Evolutionary conservation across 2,797 vertebrate species (phyloP).

Genomic region (Moxostoma hubbsi): DNA sequence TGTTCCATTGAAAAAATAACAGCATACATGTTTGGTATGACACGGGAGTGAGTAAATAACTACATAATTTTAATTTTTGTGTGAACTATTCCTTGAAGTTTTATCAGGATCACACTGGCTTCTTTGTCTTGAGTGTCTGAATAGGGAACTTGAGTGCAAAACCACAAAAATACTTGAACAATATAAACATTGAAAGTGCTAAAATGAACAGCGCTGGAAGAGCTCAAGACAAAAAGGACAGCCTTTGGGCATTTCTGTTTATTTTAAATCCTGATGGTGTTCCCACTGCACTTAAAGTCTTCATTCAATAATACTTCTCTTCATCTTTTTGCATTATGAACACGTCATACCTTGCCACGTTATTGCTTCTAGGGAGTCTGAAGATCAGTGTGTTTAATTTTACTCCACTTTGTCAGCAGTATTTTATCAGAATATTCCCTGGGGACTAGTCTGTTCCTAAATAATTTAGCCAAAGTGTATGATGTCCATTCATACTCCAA

Average conservation of each 20-base stretch:
- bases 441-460: constrained; percentile 17
- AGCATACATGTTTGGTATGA: no score
- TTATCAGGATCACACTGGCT: constrained; percentile 12
- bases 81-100: neutral
- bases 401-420: neutral
- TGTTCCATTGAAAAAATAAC: no score
- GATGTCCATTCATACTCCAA: neutral
- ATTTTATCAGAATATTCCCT: constrained; percentile 26
- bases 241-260: constrained; percentile 10
- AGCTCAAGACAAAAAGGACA: constrained; percentile 11
- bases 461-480: neutral
- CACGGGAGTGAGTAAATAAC: no score
- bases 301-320: constrained; percentile 32
- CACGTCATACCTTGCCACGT: constrained; percentile 7
- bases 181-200: constrained; percentile 46
- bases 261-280: constrained; percentile 25
- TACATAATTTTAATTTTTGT: no score
- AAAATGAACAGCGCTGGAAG: constrained; percentile 10
- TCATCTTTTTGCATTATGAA: constrained; percentile 1
- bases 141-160: neutral
- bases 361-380: constrained; percentile 32
- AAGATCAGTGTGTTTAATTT: constrained; percentile 15
- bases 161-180: constrained; percentile 30
- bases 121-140: constrained; percentile 1
- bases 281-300: constrained; percentile 7